A percentile compares a stretch with the other conserved stretches of the same genome.
Conservation (phyloP, 2,113 vertebrate species). For the Pogonocichla stellata region DNA sequence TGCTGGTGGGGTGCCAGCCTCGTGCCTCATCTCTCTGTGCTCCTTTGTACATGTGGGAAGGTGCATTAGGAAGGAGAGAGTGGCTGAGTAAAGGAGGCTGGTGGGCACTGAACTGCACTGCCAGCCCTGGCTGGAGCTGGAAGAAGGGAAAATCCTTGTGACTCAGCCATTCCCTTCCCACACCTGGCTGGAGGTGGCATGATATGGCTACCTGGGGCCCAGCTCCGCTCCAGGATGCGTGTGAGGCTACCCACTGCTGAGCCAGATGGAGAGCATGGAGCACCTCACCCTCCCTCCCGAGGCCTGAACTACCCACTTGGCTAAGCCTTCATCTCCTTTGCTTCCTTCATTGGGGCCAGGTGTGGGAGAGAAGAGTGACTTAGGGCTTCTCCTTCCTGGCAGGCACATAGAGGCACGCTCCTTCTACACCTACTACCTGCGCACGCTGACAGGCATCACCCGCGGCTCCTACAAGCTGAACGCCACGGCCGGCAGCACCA, state of each 20-base stretch:
- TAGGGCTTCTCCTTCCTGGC: neutral
- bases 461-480: constrained; percentile 67
- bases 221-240: rapidly evolving
- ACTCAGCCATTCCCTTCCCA: neutral
- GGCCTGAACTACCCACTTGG: neutral
- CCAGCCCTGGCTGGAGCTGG: constrained; percentile 34
- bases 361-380: neutral
- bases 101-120: neutral
- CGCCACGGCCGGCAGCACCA: rapidly evolving
- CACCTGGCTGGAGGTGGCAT: constrained; percentile 57
- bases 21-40: neutral
- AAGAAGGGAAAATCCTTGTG: constrained; percentile 68
- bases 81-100: neutral
- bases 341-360: neutral
- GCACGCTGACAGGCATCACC: constrained; percentile 75
- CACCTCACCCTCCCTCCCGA: rapidly evolving
- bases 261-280: neutral
- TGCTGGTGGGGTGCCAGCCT: neutral
- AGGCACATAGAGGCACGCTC: constrained; percentile 80
- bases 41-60: constrained; percentile 46
- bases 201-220: rapidly evolving
- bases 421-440: constrained; percentile 84
- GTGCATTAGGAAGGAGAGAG: constrained; percentile 49
- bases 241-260: neutral
- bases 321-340: neutral